These are phyloP conservation scores for Nineta flava DNA, from an alignment of 2,888 invertebrate genomes.

Conservation along the genomic window DNA sequence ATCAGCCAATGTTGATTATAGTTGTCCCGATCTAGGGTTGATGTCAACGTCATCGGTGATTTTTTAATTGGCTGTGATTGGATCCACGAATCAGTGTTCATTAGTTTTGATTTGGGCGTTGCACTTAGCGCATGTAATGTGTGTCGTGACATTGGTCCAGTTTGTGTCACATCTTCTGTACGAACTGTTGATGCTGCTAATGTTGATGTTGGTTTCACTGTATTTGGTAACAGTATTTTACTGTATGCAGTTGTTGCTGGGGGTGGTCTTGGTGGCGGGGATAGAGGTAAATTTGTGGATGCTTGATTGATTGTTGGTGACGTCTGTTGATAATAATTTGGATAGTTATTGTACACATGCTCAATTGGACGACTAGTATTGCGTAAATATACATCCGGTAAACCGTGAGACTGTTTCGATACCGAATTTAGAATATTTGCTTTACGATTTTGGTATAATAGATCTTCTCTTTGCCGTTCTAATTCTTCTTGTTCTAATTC, in stretches of 20 bases:
- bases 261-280: conserved; percentile 25
- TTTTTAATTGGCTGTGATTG: conserved; percentile 42
- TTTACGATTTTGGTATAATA: conserved; percentile 46
- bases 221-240: conserved; percentile 16
- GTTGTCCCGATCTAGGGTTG: conserved; percentile 34
- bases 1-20: conserved; percentile 84
- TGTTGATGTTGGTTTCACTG: conserved; percentile 12
- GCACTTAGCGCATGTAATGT: conserved; percentile 56
- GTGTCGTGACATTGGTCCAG: conserved; percentile 50
- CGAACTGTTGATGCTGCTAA: conserved; percentile 7
- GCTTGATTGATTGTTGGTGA: conserved; percentile 16
- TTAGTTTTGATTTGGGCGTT: conserved; percentile 59
- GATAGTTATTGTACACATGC: conserved; percentile 28
- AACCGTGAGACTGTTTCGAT: conserved; percentile 26
- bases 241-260: conserved; percentile 21
- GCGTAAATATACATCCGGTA: conserved; percentile 23
- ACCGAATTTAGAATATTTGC: conserved; percentile 27
- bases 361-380: conserved; percentile 34
- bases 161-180: conserved; percentile 11
- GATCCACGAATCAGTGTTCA: conserved; percentile 55
- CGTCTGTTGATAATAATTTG: conserved; percentile 7
- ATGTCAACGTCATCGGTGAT: conserved; percentile 29
- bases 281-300: conserved; percentile 23
- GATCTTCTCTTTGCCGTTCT: conserved; percentile 55
- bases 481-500: conserved; percentile 65